A percentile compares a stretch with the other conserved stretches of the same genome.
Evolutionary conservation across 2,797 vertebrate genomes (phyloP).

Genomic region (Brachymystax lenok): DNA sequence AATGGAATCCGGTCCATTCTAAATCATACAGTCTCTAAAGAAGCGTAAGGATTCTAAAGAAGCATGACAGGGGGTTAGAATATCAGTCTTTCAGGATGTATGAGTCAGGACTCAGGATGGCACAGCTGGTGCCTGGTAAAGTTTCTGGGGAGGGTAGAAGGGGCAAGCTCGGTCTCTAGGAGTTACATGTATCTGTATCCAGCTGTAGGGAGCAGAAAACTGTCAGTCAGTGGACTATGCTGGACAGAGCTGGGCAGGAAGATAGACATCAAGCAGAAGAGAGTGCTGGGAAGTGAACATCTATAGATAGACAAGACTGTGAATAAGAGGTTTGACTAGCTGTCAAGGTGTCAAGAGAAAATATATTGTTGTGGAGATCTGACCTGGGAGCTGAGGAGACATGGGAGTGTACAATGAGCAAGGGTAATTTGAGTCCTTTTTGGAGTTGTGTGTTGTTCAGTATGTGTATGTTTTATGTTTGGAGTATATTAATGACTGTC

Average conservation of each 20-base stretch:
- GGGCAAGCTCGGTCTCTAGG: neutral
- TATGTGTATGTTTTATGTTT: no score
- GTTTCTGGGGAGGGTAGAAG: neutral
- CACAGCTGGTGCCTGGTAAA: neutral
- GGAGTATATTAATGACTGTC: neutral
- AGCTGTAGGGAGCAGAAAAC: constrained; percentile 10
- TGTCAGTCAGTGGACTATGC: neutral
- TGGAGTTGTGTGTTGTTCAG: neutral
- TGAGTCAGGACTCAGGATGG: constrained; percentile 43
- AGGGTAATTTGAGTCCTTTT: constrained; percentile 45
- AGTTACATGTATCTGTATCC: neutral
- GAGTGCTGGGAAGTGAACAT: neutral
- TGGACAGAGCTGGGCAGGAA: neutral
- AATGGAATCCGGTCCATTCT: neutral
- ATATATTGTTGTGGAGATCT: constrained; percentile 23
- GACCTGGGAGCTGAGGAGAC: constrained; percentile 27
- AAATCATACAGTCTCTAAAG: neutral
- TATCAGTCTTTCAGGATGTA: constrained; percentile 49
- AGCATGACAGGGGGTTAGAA: constrained; percentile 20
- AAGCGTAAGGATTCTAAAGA: neutral
- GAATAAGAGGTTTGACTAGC: constrained; percentile 23
- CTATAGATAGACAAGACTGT: constrained; percentile 33
- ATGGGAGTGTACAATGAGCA: constrained; percentile 60
- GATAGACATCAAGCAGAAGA: neutral
- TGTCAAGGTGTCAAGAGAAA: neutral